phyloP scores from a whole-genome alignment of 2,797 vertebrate genomes.

The Ctenosaura bakeri region DNA sequence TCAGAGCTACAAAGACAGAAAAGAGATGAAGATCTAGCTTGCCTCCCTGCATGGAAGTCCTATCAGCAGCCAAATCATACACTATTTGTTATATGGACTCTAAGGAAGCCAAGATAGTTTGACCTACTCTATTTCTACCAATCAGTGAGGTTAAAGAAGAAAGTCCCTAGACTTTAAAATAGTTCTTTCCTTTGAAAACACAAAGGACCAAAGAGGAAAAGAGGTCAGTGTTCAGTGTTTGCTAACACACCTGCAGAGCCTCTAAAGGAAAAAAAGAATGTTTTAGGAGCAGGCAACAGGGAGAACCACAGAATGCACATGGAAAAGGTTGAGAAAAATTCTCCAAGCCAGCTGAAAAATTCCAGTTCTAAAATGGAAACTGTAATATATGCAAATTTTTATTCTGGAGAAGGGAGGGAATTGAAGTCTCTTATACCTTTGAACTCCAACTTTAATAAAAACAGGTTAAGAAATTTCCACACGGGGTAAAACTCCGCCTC shows the following conservation, averaged over 20 bases:
- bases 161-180: background rate
- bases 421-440: background rate
- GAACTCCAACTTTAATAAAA: background rate
- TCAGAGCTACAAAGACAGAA: background rate
- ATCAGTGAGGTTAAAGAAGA: background rate
- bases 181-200: constrained; percentile 20
- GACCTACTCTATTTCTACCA: constrained; percentile 20
- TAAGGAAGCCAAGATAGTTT: background rate
- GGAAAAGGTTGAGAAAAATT: background rate
- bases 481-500: too few relatives aligned
- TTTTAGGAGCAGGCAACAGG: background rate
- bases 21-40: background rate
- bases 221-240: constrained; percentile 5
- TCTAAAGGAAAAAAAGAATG: background rate
- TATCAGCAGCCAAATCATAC: constrained; percentile 12
- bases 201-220: constrained; percentile 1
- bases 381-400: background rate
- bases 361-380: background rate
- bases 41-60: background rate
- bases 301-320: background rate
- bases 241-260: background rate
- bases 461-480: background rate
- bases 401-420: background rate
- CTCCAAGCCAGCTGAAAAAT: background rate
- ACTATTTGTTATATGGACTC: constrained; percentile 6